Evolutionary conservation across 1,140 invertebrate species (phyloP).

Genomic region (Lucilia sericata): DNA sequence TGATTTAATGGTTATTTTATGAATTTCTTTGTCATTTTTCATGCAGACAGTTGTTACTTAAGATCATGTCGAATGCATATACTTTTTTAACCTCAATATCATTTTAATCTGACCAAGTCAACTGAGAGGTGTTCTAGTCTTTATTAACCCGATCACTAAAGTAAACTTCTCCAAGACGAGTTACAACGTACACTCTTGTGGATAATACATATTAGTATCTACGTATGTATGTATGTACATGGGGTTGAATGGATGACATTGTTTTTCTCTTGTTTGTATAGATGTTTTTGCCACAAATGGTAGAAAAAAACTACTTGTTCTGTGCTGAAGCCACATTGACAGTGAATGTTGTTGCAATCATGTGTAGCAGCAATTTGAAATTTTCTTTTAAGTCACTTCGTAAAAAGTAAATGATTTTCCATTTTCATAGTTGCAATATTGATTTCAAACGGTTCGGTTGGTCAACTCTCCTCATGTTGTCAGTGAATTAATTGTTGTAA

Average conservation of each 20-base stretch:
- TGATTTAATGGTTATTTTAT: slow-evolving; percentile 2
- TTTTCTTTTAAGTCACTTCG: slow-evolving; percentile 24
- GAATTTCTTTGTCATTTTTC: no score
- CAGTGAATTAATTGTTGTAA: not conserved
- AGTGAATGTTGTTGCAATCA: slow-evolving; percentile 31
- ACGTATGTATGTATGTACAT: no score
- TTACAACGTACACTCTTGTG: not conserved
- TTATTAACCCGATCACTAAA: not conserved
- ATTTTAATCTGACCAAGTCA: not conserved
- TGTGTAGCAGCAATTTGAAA: slow-evolving; percentile 7
- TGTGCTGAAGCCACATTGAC: slow-evolving; percentile 15
- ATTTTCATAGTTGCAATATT: slow-evolving; percentile 43
- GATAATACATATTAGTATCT: no score
- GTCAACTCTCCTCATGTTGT: not conserved
- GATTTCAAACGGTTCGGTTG: slow-evolving; percentile 43
- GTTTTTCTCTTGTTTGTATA: no score
- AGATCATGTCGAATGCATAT: not conserved
- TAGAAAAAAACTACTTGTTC: slow-evolving; percentile 6
- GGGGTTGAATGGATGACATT: no score
- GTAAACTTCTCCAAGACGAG: not conserved
- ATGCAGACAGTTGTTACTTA: not conserved
- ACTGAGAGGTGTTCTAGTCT: not conserved
- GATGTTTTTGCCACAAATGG: no score
- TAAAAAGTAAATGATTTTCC: slow-evolving; percentile 18
- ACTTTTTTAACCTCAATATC: slow-evolving; percentile 9